These are phyloP conservation scores for Cricetomys ansorgei DNA, from an alignment of 2,113 vertebrate genomes.

Conservation along the genomic window DNA sequence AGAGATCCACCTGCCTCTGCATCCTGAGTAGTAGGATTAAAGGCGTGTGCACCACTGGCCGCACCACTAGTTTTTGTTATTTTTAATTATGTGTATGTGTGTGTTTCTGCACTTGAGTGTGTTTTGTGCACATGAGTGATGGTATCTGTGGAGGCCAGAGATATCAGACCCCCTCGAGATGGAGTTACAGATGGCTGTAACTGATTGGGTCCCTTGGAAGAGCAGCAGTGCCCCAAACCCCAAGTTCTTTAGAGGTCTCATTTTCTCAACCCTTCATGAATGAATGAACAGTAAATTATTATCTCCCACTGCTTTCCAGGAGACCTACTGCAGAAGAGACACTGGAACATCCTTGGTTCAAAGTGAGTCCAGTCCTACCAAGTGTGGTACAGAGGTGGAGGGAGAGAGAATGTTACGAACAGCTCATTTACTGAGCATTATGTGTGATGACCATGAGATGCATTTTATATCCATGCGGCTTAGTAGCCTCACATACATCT, in stretches of 20 bases:
- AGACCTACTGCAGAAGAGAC: conserved; percentile 95
- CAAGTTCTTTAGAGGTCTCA: neutral
- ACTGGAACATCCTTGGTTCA: conserved; percentile 97
- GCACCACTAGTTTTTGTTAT: neutral
- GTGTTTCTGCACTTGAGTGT: neutral
- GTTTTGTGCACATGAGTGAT: neutral
- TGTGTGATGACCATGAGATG: neutral
- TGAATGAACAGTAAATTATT: neutral
- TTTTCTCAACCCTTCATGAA: conserved; percentile 19
- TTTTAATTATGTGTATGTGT: neutral
- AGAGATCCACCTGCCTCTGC: neutral
- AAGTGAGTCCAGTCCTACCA: conserved; percentile 87
- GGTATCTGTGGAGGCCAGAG: neutral
- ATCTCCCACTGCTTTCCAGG: conserved; percentile 84
- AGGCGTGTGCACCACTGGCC: neutral
- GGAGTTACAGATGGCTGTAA: neutral
- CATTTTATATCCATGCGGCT: neutral
- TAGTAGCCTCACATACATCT: neutral
- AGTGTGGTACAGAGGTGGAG: neutral
- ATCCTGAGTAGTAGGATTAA: neutral
- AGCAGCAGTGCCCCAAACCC: neutral
- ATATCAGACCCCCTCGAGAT: neutral
- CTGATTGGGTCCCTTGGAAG: neutral
- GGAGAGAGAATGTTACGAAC: neutral
- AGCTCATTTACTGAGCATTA: neutral